Evolutionary conservation across 2,888 invertebrate genomes (phyloP), one percentile per base, ranked within the genome.

Genomic region (Hirudinaria manillensis): DNA sequence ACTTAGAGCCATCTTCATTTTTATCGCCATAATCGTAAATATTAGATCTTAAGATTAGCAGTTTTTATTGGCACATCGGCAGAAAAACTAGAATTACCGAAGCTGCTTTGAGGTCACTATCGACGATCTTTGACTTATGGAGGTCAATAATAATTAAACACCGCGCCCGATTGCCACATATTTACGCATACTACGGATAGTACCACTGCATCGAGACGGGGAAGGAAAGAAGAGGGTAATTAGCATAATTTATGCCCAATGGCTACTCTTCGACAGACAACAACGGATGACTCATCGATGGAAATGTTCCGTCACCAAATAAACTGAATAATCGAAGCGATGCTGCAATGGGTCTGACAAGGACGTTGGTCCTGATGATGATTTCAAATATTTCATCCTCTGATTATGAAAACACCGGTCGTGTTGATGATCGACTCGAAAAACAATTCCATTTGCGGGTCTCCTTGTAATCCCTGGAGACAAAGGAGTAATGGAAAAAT

Each of bases 341-440:
- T 10, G 36, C 61, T 21, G 36, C n/a, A 38, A 73, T 65, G 73
- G 38, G 56, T 56, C 56, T 73, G 36, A 73, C 36, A 36, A 32
- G 61, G 36, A 38, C n/a, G 65, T 24, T 65, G 73, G 55, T 73
- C 36, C 24, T 73, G 61, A 65, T 73, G 34, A 65, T 73, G 24
- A 34, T 61, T 61, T 27, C 24, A 10, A 61, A 61, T 10, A 61
- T 61, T 24, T 45, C 45, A 16, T 45, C 45, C 45, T 45, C 16
- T 45, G 45, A 45, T 45, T 45, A 45, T 7, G 45, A 16, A 2
- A 45, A 7, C 29, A 10, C 19, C 13, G 61, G n/a, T n/a, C 21
- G n/a, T 61, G 24, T 27, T 29, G 61, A 61, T 29, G 61, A 61
- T 24, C 24, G 19, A 61, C 7, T 29, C 24, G 24, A 29, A 61